phyloP scores from a whole-genome alignment of 1,140 invertebrate species.

The Patella vulgata region DNA sequence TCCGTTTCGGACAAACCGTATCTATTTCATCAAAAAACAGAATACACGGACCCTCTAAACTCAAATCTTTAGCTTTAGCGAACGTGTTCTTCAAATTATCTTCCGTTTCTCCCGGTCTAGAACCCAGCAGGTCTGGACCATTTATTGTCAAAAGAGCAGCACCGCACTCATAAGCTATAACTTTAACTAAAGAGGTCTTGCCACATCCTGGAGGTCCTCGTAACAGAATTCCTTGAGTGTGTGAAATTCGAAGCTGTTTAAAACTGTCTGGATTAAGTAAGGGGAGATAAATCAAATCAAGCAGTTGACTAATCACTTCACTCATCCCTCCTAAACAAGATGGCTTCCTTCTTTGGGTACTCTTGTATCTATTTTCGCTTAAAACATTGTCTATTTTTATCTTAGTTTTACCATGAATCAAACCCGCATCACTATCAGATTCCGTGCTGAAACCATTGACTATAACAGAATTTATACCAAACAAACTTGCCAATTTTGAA shows the following conservation, averaged over 20 bases:
- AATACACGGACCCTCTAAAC: constrained; percentile 54
- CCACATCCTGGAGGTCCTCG: constrained; percentile 61
- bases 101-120: constrained; percentile 56
- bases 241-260: constrained; percentile 19
- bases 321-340: constrained; percentile 45
- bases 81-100: constrained; percentile 48
- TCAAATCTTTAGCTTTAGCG: constrained; percentile 39
- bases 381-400: constrained; percentile 36
- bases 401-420: constrained; percentile 25
- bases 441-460: constrained; percentile 18
- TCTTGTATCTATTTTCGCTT: constrained; percentile 40
- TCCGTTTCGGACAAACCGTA: constrained; percentile 44
- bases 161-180: constrained; percentile 39
- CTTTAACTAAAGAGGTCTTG: constrained; percentile 55
- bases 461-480: constrained; percentile 38
- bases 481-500: constrained; percentile 35
- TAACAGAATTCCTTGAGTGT: constrained; percentile 48
- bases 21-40: constrained; percentile 64
- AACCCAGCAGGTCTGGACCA: constrained; percentile 54
- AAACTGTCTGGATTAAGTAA: constrained; percentile 14
- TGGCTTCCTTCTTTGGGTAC: background rate
- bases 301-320: constrained; percentile 32
- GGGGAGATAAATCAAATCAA: constrained; percentile 44
- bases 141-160: constrained; percentile 49
- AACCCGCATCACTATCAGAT: constrained; percentile 12